phyloP scores from a whole-genome alignment of 2,888 invertebrate genomes.

The Strigamia transsilvanica region DNA sequence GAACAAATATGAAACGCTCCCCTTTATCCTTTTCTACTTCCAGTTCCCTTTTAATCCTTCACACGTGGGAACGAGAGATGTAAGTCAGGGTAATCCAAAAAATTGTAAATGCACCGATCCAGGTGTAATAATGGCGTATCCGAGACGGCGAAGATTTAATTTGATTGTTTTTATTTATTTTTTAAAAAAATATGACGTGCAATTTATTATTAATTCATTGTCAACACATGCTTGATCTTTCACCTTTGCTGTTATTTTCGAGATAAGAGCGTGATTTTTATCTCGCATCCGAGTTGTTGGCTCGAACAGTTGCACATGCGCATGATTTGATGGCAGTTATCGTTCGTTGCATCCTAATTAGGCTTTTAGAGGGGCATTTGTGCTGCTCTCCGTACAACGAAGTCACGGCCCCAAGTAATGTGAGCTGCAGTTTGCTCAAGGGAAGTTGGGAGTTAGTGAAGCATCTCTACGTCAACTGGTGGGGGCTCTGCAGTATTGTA shows the following conservation, averaged over 20 bases:
- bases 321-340: slow-evolving; percentile 28
- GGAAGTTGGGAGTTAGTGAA: slow-evolving; percentile 9
- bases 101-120: too few relatives aligned
- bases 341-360: slow-evolving; percentile 43
- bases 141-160: too few relatives aligned
- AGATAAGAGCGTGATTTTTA: slow-evolving; percentile 15
- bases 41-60: slow-evolving; percentile 35
- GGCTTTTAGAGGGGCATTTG: slow-evolving; percentile 30
- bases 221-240: slow-evolving; percentile 30
- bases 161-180: too few relatives aligned
- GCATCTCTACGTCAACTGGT: slow-evolving; percentile 35
- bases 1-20: slow-evolving; percentile 17
- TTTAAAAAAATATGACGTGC: neutral
- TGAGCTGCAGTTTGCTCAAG: neutral
- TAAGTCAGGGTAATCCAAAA: neutral
- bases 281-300: neutral
- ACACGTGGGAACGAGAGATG: slow-evolving; percentile 5
- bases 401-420: neutral
- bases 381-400: neutral
- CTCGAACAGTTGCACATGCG: slow-evolving; percentile 18
- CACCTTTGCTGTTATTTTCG: slow-evolving; percentile 24
- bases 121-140: too few relatives aligned
- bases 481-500: slow-evolving; percentile 3
- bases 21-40: neutral
- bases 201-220: neutral